phyloP scores from a whole-genome alignment of 1,140 invertebrate genomes.

The Meloidogyne floridensis region DNA sequence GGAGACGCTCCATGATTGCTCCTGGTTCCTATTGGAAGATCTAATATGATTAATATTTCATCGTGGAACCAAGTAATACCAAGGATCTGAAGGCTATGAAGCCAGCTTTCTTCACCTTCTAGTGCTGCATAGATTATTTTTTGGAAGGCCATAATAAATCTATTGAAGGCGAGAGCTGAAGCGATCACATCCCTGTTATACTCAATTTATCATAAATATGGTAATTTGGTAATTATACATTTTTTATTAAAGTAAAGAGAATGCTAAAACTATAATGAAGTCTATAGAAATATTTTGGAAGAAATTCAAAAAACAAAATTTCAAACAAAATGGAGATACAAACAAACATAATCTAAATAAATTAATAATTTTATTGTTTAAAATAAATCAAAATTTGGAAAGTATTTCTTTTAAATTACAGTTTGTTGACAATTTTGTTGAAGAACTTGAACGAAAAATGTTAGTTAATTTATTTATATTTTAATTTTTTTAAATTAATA shows the following conservation, averaged over 20 bases:
- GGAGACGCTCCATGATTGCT: too few relatives aligned
- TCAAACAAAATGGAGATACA: background rate
- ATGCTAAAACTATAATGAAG: background rate
- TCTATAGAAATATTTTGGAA: background rate
- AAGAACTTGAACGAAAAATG: background rate
- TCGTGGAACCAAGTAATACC: too few relatives aligned
- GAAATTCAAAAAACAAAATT: background rate
- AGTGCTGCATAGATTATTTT: too few relatives aligned
- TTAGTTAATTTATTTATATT: too few relatives aligned
- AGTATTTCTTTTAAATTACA: background rate
- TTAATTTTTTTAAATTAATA: too few relatives aligned
- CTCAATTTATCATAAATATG: background rate
- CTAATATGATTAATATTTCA: too few relatives aligned
- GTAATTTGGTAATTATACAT: background rate
- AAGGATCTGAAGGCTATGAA: background rate
- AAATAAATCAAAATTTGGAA: constrained; percentile 1
- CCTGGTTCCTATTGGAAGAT: too few relatives aligned
- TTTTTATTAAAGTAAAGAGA: background rate
- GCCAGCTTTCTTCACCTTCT: too few relatives aligned
- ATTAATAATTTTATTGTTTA: constrained; percentile 10
- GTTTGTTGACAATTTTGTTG: background rate
- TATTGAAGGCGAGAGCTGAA: too few relatives aligned
- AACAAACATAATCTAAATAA: background rate
- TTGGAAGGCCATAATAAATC: too few relatives aligned
- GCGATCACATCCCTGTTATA: too few relatives aligned